Conservation (phyloP, 1,140 invertebrate species). For the Antheraea mylitta region DNA sequence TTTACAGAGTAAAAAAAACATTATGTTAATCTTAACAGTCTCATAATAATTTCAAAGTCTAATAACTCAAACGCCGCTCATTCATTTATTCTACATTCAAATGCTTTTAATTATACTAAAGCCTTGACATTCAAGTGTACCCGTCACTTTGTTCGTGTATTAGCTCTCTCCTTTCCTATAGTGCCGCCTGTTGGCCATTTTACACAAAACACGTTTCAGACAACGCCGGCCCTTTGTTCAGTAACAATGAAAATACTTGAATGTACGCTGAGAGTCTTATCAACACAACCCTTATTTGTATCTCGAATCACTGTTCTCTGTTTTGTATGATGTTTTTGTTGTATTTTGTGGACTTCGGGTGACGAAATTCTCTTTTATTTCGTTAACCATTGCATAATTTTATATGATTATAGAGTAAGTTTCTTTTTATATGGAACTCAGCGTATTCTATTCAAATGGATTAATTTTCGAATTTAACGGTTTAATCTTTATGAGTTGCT, state of each 20-base stretch:
- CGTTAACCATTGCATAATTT: no score
- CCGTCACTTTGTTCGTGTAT: conserved; percentile 31
- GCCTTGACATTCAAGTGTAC: conserved; percentile 21
- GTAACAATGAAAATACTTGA: conserved; percentile 41
- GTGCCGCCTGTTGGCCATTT: conserved; percentile 38
- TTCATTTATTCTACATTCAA: neutral
- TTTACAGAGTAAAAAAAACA: neutral
- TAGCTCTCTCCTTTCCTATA: conserved; percentile 26
- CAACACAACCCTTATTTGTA: conserved; percentile 42
- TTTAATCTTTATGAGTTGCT: no score
- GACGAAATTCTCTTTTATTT: neutral
- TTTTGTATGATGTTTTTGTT: conserved; percentile 10
- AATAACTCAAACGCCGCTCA: neutral
- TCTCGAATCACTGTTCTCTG: conserved; percentile 32
- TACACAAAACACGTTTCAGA: conserved; percentile 46
- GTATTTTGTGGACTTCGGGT: neutral
- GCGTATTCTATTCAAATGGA: no score
- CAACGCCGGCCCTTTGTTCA: conserved; percentile 41
- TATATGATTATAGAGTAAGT: no score
- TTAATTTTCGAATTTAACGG: no score
- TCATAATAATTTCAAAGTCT: neutral
- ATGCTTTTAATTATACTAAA: conserved; percentile 14
- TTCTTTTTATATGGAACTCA: no score
- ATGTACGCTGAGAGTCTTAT: conserved; percentile 42
- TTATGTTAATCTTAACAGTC: neutral